These are phyloP conservation scores for Boloria selene DNA, from an alignment of 2,888 invertebrate genomes.

Conservation along the genomic window DNA sequence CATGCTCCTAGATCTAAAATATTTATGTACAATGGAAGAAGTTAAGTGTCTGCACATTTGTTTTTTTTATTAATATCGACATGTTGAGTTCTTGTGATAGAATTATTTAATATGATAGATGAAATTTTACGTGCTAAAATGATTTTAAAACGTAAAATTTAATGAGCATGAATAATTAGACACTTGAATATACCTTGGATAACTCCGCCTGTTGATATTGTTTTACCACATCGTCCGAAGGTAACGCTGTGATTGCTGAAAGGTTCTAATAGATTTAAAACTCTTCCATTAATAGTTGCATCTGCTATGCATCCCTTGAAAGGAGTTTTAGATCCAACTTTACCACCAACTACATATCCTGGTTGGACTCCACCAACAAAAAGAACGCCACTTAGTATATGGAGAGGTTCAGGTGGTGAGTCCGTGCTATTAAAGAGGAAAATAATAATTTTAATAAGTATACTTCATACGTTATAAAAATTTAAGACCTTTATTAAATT, in stretches of 20 bases:
- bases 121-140: too few relatives aligned
- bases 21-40: background rate
- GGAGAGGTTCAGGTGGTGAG: conserved; percentile 81
- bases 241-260: conserved; percentile 61
- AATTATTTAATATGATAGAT: too few relatives aligned
- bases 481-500: background rate
- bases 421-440: conserved; percentile 67
- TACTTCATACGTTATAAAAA: background rate
- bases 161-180: background rate
- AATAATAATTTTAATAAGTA: conserved; percentile 5
- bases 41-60: too few relatives aligned
- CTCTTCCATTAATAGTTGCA: conserved; percentile 91
- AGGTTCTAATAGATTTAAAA: conserved; percentile 65
- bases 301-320: conserved; percentile 97
- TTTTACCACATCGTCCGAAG: conserved; percentile 60
- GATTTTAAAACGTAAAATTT: too few relatives aligned
- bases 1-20: conserved; percentile 48
- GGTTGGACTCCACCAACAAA: conserved; percentile 94
- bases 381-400: conserved; percentile 86
- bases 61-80: too few relatives aligned
- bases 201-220: conserved; percentile 64
- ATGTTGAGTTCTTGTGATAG: too few relatives aligned
- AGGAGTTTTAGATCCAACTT: conserved; percentile 82
- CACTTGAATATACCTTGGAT: conserved; percentile 54
- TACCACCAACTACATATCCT: conserved; percentile 78